Evolutionary conservation across 2,888 invertebrate species (phyloP), one percentile per base, ranked within the genome.

Genomic region (Crocallis elinguaria): DNA sequence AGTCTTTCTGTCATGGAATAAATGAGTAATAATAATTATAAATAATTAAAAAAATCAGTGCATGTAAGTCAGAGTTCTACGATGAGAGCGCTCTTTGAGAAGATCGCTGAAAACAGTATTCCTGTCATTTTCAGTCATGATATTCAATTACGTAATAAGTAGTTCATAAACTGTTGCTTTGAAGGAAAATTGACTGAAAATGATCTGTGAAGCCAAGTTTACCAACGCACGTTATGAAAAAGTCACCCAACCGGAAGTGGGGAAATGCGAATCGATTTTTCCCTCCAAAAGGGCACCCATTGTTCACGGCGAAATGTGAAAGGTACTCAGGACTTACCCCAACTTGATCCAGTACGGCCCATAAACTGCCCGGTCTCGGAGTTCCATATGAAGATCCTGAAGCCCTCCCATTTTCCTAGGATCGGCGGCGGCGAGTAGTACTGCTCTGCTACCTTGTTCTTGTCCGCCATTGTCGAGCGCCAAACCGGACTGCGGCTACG

Each of bases 301-400:
- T 54, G 39, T 45, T 52, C 35, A 32, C 23, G 41, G 13, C 16
- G 30, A 19, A 43, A 37, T 21, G 9, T 35, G 6, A 8, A 45
- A 23, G n/a, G 8, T 23, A 3, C 8, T 11, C 1, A 61, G 58
- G 44, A 95, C 97, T 97, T 84, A 98, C 98, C 97, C 98, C 98
- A 98, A 92, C 97, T 98, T 79, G 95, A 93, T 72, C 96, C 98
- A 61, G 97, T 98, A 73, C 98, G 94, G 73, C 98, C 98, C 72
- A 98, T 93, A 86, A 98, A 95, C 92, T 97, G 97, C 78, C 95
- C 95, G 60, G 97, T 98, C 90, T 98, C 97, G 71, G 96, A 94
- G 93, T 98, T 97, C 95, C 96, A 98, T 68, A 98, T 85, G 93
- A 98, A 98, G 78, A 93, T 92, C 86, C 93, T 94, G 92, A 97